Conservation (phyloP, 2,888 invertebrate species). For the Drosophila ochracea region DNA sequence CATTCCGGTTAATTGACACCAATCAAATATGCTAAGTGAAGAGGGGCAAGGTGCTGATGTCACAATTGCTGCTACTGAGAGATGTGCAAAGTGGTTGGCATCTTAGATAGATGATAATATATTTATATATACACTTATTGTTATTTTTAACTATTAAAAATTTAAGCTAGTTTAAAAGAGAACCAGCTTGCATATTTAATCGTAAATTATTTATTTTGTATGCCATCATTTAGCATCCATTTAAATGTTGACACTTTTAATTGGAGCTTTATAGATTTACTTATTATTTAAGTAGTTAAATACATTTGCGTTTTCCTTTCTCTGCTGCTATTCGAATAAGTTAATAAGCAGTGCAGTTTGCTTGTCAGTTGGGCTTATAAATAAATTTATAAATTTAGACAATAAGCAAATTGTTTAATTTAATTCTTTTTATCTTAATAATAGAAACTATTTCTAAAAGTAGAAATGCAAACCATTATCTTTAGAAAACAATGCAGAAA, state of each 20-base stretch:
- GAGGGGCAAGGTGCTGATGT: background rate
- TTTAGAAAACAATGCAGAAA: background rate
- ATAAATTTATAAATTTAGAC: constrained; percentile 1
- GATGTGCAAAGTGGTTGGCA: constrained; percentile 33
- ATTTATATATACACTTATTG: constrained; percentile 33
- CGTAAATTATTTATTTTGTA: background rate
- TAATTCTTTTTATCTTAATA: background rate
- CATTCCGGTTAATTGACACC: constrained; percentile 67
- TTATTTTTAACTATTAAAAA: constrained; percentile 27
- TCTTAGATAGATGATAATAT: constrained; percentile 17
- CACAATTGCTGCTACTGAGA: background rate
- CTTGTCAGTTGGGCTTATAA: background rate
- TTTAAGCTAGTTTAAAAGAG: background rate
- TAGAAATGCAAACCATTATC: background rate
- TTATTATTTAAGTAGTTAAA: background rate
- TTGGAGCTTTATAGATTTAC: background rate
- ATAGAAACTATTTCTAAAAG: background rate
- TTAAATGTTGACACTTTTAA: background rate
- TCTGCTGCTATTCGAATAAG: background rate
- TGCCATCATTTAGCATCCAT: background rate
- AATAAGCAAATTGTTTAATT: background rate
- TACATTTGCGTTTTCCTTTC: background rate
- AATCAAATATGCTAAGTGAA: constrained; percentile 67
- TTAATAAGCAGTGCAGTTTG: background rate
- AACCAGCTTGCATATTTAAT: background rate